Evolutionary conservation across 2,113 vertebrate genomes (phyloP).

Genomic region (Corythaeola cristata): DNA sequence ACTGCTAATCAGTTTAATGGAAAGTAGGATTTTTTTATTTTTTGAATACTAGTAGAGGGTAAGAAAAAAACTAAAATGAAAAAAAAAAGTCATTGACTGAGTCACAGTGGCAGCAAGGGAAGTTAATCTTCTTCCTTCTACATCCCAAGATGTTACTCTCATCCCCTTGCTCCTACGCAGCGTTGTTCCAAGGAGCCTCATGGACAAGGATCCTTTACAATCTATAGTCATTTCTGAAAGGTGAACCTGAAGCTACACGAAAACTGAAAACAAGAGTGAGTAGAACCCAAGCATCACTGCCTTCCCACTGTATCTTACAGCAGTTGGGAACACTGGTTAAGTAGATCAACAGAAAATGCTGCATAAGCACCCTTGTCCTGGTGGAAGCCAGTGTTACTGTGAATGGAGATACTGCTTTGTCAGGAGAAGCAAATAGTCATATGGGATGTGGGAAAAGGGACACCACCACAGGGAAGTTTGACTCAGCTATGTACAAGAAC

Average conservation of each 20-base stretch:
- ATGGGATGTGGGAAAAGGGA: background rate
- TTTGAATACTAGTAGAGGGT: too few species aligned
- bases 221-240: background rate
- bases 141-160: background rate
- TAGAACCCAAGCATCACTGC: background rate
- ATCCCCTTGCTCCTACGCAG: background rate
- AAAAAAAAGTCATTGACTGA: background rate
- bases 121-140: background rate
- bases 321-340: background rate
- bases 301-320: background rate
- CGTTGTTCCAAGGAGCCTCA: background rate
- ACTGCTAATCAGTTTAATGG: background rate
- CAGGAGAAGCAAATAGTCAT: background rate
- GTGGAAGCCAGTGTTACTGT: background rate
- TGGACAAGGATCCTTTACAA: background rate
- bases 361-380: background rate
- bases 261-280: background rate
- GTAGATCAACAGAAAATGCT: background rate
- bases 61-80: accelerated
- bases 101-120: background rate
- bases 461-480: background rate
- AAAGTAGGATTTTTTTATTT: background rate
- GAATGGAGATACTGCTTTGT: background rate
- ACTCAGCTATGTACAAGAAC: background rate
- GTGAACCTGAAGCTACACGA: background rate